Conservation (phyloP, 2,888 invertebrate species). For the Pollenia labialis region DNA sequence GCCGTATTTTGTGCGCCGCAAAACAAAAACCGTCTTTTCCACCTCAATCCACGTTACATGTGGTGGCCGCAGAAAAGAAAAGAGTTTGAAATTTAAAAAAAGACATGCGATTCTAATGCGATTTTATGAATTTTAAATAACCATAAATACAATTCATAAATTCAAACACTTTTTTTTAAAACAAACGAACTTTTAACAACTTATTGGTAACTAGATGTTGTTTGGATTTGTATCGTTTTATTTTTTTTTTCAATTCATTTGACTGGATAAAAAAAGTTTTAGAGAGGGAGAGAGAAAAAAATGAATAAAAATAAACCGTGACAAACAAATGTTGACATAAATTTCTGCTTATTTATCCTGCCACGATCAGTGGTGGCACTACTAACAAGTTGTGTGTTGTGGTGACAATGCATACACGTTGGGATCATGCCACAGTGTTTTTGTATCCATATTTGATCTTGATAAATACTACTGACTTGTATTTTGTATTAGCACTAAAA, state of each 20-base stretch:
- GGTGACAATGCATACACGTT: slow-evolving; percentile 27
- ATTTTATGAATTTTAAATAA: slow-evolving; percentile 62
- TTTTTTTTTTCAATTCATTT: not conserved
- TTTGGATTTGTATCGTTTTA: slow-evolving; percentile 4
- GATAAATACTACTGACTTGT: slow-evolving; percentile 50
- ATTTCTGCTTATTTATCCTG: slow-evolving; percentile 64
- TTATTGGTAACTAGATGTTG: not conserved
- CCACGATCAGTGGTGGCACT: slow-evolving; percentile 61
- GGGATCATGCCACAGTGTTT: slow-evolving; percentile 38
- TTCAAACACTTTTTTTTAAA: not conserved
- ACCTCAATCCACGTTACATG: slow-evolving; percentile 3
- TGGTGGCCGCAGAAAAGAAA: slow-evolving; percentile 38
- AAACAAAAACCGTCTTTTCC: not conserved
- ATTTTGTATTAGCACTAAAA: slow-evolving; percentile 50
- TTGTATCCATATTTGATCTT: slow-evolving; percentile 46
- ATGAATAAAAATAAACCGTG: slow-evolving; percentile 59
- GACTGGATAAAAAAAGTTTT: slow-evolving; percentile 1
- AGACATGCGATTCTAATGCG: slow-evolving; percentile 41
- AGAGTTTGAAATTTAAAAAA: slow-evolving; percentile 14
- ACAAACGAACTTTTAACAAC: not conserved
- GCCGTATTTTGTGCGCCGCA: slow-evolving; percentile 3
- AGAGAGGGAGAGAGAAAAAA: not conserved
- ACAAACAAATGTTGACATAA: slow-evolving; percentile 65
- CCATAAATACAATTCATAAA: slow-evolving; percentile 31
- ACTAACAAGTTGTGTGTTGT: slow-evolving; percentile 20